phyloP scores from a whole-genome alignment of 1,140 invertebrate genomes.

The Amphibalanus amphitrite region DNA sequence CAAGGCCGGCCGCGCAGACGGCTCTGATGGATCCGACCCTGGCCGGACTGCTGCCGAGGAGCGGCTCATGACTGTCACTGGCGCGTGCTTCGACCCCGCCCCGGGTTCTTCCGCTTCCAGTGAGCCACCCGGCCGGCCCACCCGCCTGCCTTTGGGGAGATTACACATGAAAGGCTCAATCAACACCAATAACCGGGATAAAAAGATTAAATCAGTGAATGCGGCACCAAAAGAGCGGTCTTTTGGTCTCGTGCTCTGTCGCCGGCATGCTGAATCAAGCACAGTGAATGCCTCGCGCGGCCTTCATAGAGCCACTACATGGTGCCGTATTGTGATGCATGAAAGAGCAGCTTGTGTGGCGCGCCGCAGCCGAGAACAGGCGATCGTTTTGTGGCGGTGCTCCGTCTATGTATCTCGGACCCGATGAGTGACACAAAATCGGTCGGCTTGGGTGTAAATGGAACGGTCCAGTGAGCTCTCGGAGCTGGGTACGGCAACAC shows the following conservation, averaged over 20 bases:
- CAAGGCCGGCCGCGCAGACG: no score
- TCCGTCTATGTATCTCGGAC: no score
- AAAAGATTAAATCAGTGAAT: slow-evolving; percentile 2
- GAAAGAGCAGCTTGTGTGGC: no score
- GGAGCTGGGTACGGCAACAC: no score
- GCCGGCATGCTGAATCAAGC: background rate
- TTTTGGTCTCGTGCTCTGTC: background rate
- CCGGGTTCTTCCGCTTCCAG: background rate
- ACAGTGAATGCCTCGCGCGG: background rate
- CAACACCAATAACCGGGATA: background rate
- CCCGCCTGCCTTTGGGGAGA: background rate
- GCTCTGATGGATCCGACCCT: background rate
- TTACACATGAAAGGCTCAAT: slow-evolving; percentile 1
- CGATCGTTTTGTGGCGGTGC: no score
- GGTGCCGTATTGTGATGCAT: no score
- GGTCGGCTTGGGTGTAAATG: no score
- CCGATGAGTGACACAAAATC: no score
- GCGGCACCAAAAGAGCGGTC: background rate
- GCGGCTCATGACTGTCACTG: background rate
- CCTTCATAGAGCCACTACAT: no score
- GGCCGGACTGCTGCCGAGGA: background rate
- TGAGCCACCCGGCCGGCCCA: no score
- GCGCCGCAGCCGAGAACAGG: no score
- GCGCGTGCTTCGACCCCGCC: background rate
- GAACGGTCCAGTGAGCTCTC: no score